Conservation (phyloP, 2,888 invertebrate genomes). For the Lepas anatifera region DNA sequence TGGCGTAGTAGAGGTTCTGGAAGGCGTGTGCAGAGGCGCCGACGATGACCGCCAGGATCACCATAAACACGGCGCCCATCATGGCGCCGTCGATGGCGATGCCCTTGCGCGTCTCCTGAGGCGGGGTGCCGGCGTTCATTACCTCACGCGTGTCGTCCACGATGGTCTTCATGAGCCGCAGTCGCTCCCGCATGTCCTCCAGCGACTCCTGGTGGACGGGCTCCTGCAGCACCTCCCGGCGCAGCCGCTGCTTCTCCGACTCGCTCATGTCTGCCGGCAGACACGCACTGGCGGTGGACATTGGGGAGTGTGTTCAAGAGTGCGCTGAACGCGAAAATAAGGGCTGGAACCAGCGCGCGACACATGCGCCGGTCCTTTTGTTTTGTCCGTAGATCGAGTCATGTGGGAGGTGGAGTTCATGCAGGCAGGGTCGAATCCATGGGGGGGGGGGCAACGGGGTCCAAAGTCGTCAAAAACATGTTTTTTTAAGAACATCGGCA, state of each 20-base stretch:
- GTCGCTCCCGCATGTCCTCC: neutral
- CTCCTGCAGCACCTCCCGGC: neutral
- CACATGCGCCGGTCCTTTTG: no score
- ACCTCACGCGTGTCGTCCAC: neutral
- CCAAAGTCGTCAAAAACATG: no score
- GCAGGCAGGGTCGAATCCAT: no score
- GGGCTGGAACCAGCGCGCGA: no score
- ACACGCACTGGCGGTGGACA: no score
- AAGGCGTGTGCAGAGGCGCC: conserved; percentile 18
- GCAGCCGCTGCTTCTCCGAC: neutral
- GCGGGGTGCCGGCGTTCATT: neutral
- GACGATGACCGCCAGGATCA: conserved; percentile 17
- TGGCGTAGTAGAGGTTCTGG: conserved; percentile 23
- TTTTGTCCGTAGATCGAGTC: no score
- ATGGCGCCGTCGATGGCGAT: conserved; percentile 11
- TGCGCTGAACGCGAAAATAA: no score
- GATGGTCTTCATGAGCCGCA: neutral
- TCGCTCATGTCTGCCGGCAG: neutral
- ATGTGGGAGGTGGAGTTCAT: no score
- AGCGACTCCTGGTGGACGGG: neutral
- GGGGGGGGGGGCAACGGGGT: no score
- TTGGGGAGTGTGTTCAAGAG: no score
- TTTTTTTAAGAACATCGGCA: no score
- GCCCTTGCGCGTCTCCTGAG: neutral
- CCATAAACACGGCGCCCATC: conserved; percentile 19